These are phyloP conservation scores for Phorcus lineatus DNA, from an alignment of 2,888 invertebrate species.

Conservation along the genomic window DNA sequence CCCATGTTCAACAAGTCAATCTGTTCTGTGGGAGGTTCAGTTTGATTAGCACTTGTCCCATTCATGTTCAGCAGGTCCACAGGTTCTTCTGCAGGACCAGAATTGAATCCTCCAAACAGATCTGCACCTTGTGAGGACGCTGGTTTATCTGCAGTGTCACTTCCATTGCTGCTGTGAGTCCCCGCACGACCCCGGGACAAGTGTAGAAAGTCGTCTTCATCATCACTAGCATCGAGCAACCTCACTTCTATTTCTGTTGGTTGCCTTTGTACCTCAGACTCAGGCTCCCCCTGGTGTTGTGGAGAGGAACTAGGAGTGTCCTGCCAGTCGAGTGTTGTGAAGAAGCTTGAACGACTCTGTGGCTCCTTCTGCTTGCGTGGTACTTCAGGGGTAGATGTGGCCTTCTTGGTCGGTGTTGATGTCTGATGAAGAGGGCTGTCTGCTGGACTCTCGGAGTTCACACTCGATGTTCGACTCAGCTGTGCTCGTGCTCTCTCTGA, in stretches of 20 bases:
- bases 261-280: conserved; percentile 19
- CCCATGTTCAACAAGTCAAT: conserved; percentile 58
- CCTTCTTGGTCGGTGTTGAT: conserved; percentile 6
- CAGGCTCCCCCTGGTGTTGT: not conserved
- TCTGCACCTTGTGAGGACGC: conserved; percentile 21
- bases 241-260: conserved; percentile 45
- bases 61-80: conserved; percentile 63
- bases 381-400: conserved; percentile 8
- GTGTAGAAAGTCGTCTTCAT: conserved; percentile 64
- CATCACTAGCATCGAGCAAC: conserved; percentile 54
- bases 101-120: conserved; percentile 37
- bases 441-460: conserved; percentile 49
- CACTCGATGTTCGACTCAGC: conserved; percentile 58
- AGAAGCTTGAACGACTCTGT: conserved; percentile 46
- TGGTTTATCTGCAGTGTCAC: conserved; percentile 7
- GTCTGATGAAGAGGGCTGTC: conserved; percentile 52
- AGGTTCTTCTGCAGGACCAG: conserved; percentile 29
- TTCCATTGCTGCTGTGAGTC: conserved; percentile 18
- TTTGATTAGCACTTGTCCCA: conserved; percentile 19
- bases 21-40: conserved; percentile 36
- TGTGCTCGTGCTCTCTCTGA: conserved; percentile 62
- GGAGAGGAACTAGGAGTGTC: conserved; percentile 8
- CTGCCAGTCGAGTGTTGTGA: conserved; percentile 63
- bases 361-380: not conserved
- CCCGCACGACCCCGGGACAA: conserved; percentile 47